Base-by-base conservation (phyloP, 2,113 vertebrate species). In the Gambusia affinis region DNA sequence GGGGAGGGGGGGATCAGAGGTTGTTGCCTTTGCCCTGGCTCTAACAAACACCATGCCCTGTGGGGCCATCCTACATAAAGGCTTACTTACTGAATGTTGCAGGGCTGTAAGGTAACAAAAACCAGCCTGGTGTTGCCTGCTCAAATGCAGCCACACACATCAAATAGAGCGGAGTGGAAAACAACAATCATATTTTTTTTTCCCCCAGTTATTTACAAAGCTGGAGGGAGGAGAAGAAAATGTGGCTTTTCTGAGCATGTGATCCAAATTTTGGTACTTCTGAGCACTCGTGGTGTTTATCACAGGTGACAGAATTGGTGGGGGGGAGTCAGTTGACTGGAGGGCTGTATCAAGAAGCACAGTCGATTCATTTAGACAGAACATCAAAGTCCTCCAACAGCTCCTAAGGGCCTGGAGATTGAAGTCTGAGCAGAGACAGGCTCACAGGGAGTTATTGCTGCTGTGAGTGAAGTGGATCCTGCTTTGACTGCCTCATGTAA, bases 301-400 rank as follows among this genome's bases (percentile, higher is more conserved):
- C 87, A 85, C 81, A 85, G 90, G 91, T 91, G 89, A 85, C 89
- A 84, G 87, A 76, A 84, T 73, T 51, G n/a, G 76, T 62, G 71
- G 86, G 77, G 76, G 79, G 77, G 73, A 62, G 84, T 75, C 71
- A 22, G 75, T 79, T 81, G 82, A 83, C 82, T 81, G 85, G 30
- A 80, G 89, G 89, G 89, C 83, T 80, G 78, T 80, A 89, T 92
- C 84, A 85, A 86, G 88, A 84, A 92, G 83, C 90, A 83, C 75
- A 89, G 85, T 90, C 85, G 83, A 89, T 92, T 91, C 87, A 90
- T 93, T 92, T 92, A 90, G 87, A 90, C 86, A 81, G 70, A 88
- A 93, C 90, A 91, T 93, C 92, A 93, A 93, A 93, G 92, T 91
- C 83, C 78, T 82, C 84, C 83, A 90, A 91, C 88, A 85, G 90